Conservation (phyloP, 2,113 vertebrate genomes). For the Dipodomys stephensi region DNA sequence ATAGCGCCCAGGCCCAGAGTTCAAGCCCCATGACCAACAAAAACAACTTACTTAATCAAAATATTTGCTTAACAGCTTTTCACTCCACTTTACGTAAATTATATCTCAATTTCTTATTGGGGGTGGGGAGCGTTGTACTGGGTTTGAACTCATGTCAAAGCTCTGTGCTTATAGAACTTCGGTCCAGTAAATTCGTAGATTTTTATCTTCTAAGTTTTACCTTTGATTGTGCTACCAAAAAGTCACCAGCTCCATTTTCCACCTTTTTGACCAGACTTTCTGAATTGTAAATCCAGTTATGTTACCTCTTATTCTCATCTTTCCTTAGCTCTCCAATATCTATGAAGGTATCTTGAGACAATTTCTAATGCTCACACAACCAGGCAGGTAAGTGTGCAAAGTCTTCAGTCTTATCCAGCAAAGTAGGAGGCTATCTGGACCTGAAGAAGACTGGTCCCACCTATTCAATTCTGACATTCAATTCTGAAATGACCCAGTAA, state of each 20-base stretch:
- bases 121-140: too few relatives aligned
- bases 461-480: neutral
- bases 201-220: neutral
- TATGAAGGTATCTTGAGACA: neutral
- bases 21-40: too few relatives aligned
- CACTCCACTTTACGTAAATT: neutral
- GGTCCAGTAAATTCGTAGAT: neutral
- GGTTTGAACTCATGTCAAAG: too few relatives aligned
- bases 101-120: neutral
- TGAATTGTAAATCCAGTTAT: slow-evolving; percentile 20
- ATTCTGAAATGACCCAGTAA: neutral
- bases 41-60: too few relatives aligned
- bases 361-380: neutral
- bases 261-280: neutral
- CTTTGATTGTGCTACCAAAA: neutral
- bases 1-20: too few relatives aligned
- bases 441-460: neutral
- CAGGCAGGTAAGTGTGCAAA: neutral
- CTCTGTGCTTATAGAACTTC: too few relatives aligned
- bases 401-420: neutral
- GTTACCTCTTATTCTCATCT: neutral
- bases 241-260: neutral
- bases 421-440: neutral
- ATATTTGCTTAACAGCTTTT: neutral
- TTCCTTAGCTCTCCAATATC: neutral